Evolutionary conservation across 2,888 invertebrate genomes (phyloP).

Genomic region (Cephus runcator): DNA sequence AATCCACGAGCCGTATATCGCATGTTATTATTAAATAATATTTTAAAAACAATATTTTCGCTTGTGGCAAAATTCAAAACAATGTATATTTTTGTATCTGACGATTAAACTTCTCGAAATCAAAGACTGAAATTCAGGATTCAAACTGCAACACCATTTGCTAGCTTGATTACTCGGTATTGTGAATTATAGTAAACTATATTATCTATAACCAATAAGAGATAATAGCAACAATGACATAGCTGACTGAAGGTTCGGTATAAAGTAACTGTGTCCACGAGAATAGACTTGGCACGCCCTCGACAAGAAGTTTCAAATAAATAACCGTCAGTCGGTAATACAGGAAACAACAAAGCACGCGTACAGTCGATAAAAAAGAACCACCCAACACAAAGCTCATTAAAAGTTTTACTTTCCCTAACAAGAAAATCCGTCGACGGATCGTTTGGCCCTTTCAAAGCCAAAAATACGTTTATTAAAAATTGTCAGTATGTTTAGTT

Average conservation of each 20-base stretch:
- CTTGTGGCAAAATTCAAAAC: too few relatives aligned
- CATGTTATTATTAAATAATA: too few relatives aligned
- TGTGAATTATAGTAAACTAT: background rate
- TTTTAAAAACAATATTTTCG: too few relatives aligned
- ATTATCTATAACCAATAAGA: background rate
- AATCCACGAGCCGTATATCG: background rate
- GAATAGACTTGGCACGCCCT: background rate
- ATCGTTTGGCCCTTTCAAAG: too few relatives aligned
- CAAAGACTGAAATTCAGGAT: background rate
- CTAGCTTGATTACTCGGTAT: background rate
- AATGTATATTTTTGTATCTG: too few relatives aligned
- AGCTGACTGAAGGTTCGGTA: background rate
- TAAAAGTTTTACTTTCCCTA: background rate
- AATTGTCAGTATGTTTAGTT: too few relatives aligned
- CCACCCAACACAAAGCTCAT: background rate
- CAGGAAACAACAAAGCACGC: background rate
- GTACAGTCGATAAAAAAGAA: background rate
- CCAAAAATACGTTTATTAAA: too few relatives aligned
- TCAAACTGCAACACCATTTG: background rate
- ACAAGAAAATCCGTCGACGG: background rate
- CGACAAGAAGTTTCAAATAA: background rate
- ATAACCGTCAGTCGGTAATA: background rate
- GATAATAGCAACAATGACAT: background rate
- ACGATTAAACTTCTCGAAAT: too few relatives aligned
- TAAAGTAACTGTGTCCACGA: background rate